A percentile compares a stretch with the other conserved stretches of the same genome.
These are phyloP conservation scores for Bellardia pandia DNA, from an alignment of 2,888 invertebrate species.

Conservation along the genomic window DNA sequence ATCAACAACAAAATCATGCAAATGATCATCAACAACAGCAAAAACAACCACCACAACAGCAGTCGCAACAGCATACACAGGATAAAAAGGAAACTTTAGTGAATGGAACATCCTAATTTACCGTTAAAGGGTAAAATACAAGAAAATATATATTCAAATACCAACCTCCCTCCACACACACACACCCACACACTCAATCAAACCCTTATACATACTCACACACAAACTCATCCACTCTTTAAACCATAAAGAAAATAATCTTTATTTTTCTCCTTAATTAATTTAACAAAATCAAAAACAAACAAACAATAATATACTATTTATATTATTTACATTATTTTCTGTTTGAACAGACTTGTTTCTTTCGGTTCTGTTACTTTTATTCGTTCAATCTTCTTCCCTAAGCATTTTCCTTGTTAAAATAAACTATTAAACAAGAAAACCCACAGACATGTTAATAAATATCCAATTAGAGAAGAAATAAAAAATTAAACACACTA, in stretches of 20 bases:
- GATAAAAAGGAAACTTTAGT: conserved; percentile 83
- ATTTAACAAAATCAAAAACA: conserved; percentile 28
- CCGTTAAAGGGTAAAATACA: conserved; percentile 62
- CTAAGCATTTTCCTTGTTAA: conserved; percentile 41
- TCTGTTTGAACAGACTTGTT: conserved; percentile 21
- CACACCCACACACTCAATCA: conserved; percentile 56
- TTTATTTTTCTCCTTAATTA: conserved; percentile 9
- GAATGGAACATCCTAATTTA: conserved; percentile 83
- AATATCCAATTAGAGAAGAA: conserved; percentile 44
- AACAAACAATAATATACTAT: conserved; percentile 20
- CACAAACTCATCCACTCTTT: background rate
- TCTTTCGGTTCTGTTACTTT: conserved; percentile 23
- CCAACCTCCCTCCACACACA: conserved; percentile 73
- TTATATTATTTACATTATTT: conserved; percentile 53
- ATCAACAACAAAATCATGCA: conserved; percentile 79
- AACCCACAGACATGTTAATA: conserved; percentile 60
- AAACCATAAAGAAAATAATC: conserved; percentile 5
- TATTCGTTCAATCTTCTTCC: conserved; percentile 16
- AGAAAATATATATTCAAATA: conserved; percentile 29
- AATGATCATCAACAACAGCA: conserved; percentile 74
- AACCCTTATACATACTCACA: conserved; percentile 29
- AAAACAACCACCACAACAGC: conserved; percentile 74
- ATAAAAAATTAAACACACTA: conserved; percentile 76
- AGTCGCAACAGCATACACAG: conserved; percentile 76
- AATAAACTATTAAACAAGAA: conserved; percentile 62